Base-by-base conservation (phyloP, 2,113 vertebrate species). In the Nettapus auritus region DNA sequence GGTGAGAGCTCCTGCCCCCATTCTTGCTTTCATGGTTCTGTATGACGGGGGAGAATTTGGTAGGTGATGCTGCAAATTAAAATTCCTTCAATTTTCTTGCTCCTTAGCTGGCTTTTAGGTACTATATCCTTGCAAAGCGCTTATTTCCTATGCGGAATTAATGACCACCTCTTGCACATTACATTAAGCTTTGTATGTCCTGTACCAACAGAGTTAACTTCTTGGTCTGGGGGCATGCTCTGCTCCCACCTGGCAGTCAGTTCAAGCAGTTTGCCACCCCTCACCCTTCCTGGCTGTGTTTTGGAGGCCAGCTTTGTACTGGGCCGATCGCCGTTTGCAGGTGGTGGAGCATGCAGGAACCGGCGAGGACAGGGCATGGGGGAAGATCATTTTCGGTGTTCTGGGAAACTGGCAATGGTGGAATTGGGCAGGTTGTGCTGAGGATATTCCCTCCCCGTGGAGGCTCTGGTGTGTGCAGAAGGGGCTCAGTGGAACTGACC, bases 401-500 rank as follows among this genome's bases (percentile, higher is more conserved):
- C 46, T 48, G 9, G 46, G 46, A 46, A 46, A 46, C 9, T 46
- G 46, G 20, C 46, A 48, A 48, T 21, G 20, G 20, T 48, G 46
- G 46, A 48, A 11, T 48, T 48, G 46, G 46, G 20, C 46, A 48
- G 20, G 20, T 48, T 21, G 46, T 48, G 46, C 46, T 64, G 5
- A 28, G 31, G 21, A 0, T 0, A 12, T 2, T 29, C 71, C 33
- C 68, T 36, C 12, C 15, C 29, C 28, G 46, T 26, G 44, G 44
- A 66, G 69, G 17, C 21, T 33, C 5, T 10, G 36, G 31, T 2
- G 8, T 3, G 5, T 7, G 2, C 20, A 18, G 56, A 57, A 55
- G 25, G 1, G 8, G 0, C 1, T 9, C 2, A 56, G 52, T 13
- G 33, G 46, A 77, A 8, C 2, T 1, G 1, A 0, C 48, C 55